phyloP scores from a whole-genome alignment of 2,113 vertebrate genomes.

The Corythoichthys intestinalis region DNA sequence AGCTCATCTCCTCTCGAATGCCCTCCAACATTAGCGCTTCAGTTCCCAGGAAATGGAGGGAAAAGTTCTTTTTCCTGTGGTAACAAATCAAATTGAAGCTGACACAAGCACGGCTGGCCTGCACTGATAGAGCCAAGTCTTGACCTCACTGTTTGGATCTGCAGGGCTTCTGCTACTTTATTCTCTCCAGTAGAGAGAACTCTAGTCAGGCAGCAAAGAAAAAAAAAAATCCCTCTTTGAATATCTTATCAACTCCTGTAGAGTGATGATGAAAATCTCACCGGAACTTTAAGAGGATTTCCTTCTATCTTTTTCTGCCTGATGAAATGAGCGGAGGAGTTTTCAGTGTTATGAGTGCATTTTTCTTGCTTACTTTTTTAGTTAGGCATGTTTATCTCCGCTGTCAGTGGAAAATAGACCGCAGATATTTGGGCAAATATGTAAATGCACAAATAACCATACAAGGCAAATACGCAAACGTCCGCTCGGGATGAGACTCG shows the following conservation, averaged over 20 bases:
- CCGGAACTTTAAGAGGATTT: constrained; percentile 18
- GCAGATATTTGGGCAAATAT: constrained; percentile 34
- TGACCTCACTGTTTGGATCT: constrained; percentile 34
- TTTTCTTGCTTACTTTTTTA: constrained; percentile 47
- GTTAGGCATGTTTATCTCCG: constrained; percentile 46
- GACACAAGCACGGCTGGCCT: constrained; percentile 26
- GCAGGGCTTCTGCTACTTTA: constrained; percentile 17
- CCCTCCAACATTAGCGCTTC: constrained; percentile 27
- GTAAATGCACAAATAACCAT: constrained; percentile 52
- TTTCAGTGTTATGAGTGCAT: constrained; percentile 11
- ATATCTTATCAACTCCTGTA: constrained; percentile 28
- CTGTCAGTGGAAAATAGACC: constrained; percentile 59
- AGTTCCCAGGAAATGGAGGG: constrained; percentile 57
- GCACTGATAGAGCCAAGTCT: constrained; percentile 11
- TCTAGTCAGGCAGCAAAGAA: constrained; percentile 21
- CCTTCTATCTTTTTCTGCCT: constrained; percentile 21
- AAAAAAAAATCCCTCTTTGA: constrained; percentile 40
- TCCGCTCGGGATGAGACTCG: constrained; percentile 14
- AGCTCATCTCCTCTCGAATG: constrained; percentile 9
- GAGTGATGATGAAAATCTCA: constrained; percentile 35
- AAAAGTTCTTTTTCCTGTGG: constrained; percentile 41
- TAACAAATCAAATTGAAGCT: constrained; percentile 47
- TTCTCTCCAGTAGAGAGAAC: constrained; percentile 12
- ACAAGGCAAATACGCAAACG: constrained; percentile 28
- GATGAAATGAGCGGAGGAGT: constrained; percentile 18